Base-by-base conservation (phyloP, 2,113 vertebrate genomes). In the Amia ocellicauda region DNA sequence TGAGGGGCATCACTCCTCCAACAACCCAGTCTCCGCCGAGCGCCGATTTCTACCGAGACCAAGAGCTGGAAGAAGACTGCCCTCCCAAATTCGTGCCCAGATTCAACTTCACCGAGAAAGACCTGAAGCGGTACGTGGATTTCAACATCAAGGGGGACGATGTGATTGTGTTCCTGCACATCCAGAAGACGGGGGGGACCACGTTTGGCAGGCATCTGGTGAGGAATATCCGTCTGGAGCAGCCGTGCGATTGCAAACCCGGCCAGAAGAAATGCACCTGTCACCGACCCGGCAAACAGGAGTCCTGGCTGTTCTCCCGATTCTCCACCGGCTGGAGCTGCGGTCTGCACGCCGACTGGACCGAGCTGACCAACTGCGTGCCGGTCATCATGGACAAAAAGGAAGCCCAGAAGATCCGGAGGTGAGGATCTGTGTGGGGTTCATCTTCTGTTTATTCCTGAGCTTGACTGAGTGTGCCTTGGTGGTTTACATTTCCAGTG, bases 241-340 rank as follows among this genome's bases (percentile, higher is more conserved):
- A 95, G 79, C 96, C 95, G 9, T 98, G 96, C 69, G 88, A 91
- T 76, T 98, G 95, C 82, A 93, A 93, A 28, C 85, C 93, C 0
- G 95, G 96, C 1, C 96, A 98, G 90, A 98, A 98, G 86, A 98
- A 98, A 78, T 98, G 96, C 86, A 89, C 90, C 52, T 98, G 96
- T 63, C 94, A 94, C 84, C 92, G 95, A 51, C 96, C 96, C 0
- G 95, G 93, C 36, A 91, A 89, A 74, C 92, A 94, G 74, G 96
- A 98, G 83, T 94, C 93, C 45, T 96, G 94, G 94, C 92, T 95
- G 63, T 96, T 94, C 84, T 95, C 93, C 20, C 85, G 93, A 65
- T 95, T 95, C 85, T 95, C 93, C 31, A 95, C 93, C 0, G 93
- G 93, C 83, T 95, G 93, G 93, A 94, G 93, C 82, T 95, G 93